Conservation (phyloP, 2,888 invertebrate genomes). For the Abscondita cerata region DNA sequence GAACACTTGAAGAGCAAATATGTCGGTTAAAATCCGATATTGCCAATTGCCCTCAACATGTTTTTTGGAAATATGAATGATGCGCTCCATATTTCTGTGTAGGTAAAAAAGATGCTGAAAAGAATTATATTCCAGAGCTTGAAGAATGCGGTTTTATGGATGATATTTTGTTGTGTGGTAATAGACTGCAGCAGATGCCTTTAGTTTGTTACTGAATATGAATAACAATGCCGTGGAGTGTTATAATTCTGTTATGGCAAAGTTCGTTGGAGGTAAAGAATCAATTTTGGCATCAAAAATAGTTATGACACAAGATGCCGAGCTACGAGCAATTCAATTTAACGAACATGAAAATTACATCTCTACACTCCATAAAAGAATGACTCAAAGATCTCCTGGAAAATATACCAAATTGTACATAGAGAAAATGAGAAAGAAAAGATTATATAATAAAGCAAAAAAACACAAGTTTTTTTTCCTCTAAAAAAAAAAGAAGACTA, state of each 20-base stretch:
- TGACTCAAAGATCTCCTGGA: too few relatives aligned
- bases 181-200: too few relatives aligned
- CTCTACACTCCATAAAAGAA: background rate
- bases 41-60: background rate
- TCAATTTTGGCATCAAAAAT: slow-evolving; percentile 9
- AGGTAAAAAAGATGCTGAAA: background rate
- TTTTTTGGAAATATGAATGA: background rate
- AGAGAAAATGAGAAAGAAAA: background rate
- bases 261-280: slow-evolving; percentile 16
- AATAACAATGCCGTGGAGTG: slow-evolving; percentile 16
- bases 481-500: background rate
- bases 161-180: background rate
- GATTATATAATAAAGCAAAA: background rate
- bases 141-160: background rate
- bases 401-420: too few relatives aligned
- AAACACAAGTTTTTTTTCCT: background rate
- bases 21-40: background rate
- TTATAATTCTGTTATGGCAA: slow-evolving; percentile 14
- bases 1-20: background rate
- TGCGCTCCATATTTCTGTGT: background rate
- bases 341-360: background rate
- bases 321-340: background rate
- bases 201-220: slow-evolving; percentile 2
- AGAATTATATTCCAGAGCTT: background rate
- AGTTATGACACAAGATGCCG: slow-evolving; percentile 1